phyloP scores from a whole-genome alignment of 2,113 vertebrate genomes.

The Vombatus ursinus region DNA sequence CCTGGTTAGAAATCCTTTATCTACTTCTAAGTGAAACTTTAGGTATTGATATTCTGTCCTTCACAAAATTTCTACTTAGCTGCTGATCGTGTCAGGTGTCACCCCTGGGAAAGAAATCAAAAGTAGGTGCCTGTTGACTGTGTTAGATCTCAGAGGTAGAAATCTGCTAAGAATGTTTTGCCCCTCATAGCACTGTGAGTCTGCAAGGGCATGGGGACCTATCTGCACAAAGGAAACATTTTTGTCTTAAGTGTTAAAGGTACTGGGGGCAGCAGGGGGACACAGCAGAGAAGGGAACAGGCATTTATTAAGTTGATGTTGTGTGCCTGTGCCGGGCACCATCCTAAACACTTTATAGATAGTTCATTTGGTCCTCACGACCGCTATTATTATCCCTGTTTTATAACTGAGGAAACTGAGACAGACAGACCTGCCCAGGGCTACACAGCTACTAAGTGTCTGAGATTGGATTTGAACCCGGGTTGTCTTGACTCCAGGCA shows the following conservation, averaged over 20 bases:
- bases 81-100: neutral
- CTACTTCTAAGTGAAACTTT: neutral
- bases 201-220: neutral
- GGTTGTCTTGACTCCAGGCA: neutral
- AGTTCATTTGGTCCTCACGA: neutral
- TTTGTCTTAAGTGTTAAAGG: neutral
- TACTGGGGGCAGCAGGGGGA: neutral
- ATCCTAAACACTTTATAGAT: neutral
- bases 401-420: neutral
- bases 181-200: neutral
- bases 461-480: slow-evolving; percentile 28
- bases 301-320: neutral
- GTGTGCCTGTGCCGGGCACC: too few relatives aligned
- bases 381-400: neutral
- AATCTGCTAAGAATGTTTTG: neutral
- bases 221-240: neutral
- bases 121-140: neutral
- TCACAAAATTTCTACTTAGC: neutral
- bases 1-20: neutral
- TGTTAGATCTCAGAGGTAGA: neutral
- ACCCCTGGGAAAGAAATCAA: neutral
- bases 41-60: neutral
- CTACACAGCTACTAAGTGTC: neutral
- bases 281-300: neutral
- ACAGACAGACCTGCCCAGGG: neutral